Base-by-base conservation (phyloP, 1,140 invertebrate species). In the Bradynema listronoti region DNA sequence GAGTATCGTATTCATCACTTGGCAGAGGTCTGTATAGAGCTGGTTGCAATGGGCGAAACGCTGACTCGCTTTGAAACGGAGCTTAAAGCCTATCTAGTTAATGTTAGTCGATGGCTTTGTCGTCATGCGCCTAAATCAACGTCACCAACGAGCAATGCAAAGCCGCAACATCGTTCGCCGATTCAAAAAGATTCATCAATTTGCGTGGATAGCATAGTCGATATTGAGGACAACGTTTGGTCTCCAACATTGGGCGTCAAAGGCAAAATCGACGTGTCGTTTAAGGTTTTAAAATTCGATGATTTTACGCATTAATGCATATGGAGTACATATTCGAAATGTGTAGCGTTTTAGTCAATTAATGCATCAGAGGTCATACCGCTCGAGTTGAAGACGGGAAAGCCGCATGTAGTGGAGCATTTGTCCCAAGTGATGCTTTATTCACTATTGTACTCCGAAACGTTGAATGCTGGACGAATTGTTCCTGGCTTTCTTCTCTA, bases 241-340 rank as follows among this genome's bases (percentile, higher is more conserved):
- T 85, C 87, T 58, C 89, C 90, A 0, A 82, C 85, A 63, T 82
- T 90, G 72, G 92, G 92, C 1, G 73, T 94, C 0, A 94, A 94
- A 79, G 91, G 91, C 49, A 95, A 93, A 81, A 85, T 93, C 56
- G 90, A 93, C 80, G 83, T 89, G 0, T 89, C 88, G 1, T 84
- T 89, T 1, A 81, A 42, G 55, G 59, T 61, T n/a, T n/a, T n/a
- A n/a, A n/a, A n/a, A n/a, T n/a, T n/a, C n/a, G n/a, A n/a, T n/a
- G n/a, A n/a, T n/a, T n/a, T n/a, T n/a, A n/a, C n/a, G n/a, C n/a
- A n/a, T n/a, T n/a, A n/a, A n/a, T n/a, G n/a, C n/a, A n/a, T n/a
- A n/a, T n/a, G n/a, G n/a, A n/a, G n/a, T n/a, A n/a, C n/a, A n/a
- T n/a, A n/a, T n/a, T n/a, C n/a, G n/a, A n/a, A n/a, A n/a, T n/a